These are phyloP conservation scores for Dasysyrphus albostriatus DNA, from an alignment of 2,888 invertebrate species.

Conservation along the genomic window DNA sequence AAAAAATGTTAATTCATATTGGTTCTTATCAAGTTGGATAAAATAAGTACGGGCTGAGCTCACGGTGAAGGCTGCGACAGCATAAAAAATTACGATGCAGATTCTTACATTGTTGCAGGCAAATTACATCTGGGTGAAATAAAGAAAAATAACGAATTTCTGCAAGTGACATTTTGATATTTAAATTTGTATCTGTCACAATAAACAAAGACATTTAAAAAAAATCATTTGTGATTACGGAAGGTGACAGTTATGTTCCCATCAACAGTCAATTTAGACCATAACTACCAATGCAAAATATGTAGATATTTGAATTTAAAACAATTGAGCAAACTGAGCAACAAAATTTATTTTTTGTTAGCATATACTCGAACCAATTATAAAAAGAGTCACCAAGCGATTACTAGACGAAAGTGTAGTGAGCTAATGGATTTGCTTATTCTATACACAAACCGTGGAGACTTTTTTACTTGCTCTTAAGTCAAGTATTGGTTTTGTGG, in stretches of 20 bases:
- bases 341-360: not conserved
- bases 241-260: not conserved
- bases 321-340: slow-evolving; percentile 21
- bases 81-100: slow-evolving; percentile 6
- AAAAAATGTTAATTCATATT: slow-evolving; percentile 24
- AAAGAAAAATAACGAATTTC: not conserved
- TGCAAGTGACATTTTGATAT: not conserved
- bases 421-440: not conserved
- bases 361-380: not conserved
- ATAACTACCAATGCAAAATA: not conserved
- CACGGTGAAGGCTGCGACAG: not conserved
- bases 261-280: not conserved
- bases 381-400: not conserved
- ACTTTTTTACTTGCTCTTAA: not conserved
- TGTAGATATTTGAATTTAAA: not conserved
- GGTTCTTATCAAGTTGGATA: slow-evolving; percentile 22
- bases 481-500: not conserved
- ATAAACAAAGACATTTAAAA: not conserved
- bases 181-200: not conserved
- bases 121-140: not conserved
- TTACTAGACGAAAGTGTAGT: not conserved
- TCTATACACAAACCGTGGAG: not conserved
- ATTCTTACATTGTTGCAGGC: slow-evolving; percentile 22
- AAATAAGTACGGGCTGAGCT: not conserved
- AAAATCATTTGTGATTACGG: not conserved